phyloP scores from a whole-genome alignment of 37 sponge, comb jelly and placozoan genomes.

The Chondrilla cf. caribensis region DNA sequence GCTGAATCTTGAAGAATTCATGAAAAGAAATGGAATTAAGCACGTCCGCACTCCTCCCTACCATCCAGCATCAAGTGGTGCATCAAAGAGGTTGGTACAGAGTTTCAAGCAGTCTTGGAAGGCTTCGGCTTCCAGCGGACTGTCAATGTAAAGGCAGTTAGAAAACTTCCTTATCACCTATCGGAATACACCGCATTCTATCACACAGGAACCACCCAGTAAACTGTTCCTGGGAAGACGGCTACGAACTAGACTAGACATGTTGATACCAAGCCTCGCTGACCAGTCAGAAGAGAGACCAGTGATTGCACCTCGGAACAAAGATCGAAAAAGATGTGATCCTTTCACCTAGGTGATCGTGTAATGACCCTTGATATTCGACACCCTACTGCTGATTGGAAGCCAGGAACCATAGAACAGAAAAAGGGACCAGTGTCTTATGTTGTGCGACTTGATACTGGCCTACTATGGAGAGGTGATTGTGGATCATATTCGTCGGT shows the following conservation, averaged over 20 bases:
- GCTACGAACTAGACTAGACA: not conserved
- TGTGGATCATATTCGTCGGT: conserved; percentile 2
- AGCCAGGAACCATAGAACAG: not conserved
- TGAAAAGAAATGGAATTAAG: conserved; percentile 21
- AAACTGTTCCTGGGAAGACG: not conserved
- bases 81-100: conserved; percentile 24
- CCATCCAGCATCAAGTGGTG: conserved; percentile 17
- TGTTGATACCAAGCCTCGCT: not conserved
- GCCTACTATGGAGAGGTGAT: not conserved
- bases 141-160: not conserved
- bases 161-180: conserved; percentile 16
- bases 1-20: conserved; percentile 36
- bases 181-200: conserved; percentile 28
- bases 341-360: not conserved
- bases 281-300: not conserved
- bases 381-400: not conserved
- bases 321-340: not conserved
- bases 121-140: not conserved
- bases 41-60: conserved; percentile 37
- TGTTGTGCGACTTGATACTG: not conserved
- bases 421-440: not conserved
- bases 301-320: no score
- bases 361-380: not conserved
- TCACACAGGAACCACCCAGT: conserved; percentile 25
- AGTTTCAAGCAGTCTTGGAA: conserved; percentile 8